These are phyloP conservation scores for Drosophila pseudoobscura DNA, from an alignment of 1,140 invertebrate species.

Conservation along the genomic window DNA sequence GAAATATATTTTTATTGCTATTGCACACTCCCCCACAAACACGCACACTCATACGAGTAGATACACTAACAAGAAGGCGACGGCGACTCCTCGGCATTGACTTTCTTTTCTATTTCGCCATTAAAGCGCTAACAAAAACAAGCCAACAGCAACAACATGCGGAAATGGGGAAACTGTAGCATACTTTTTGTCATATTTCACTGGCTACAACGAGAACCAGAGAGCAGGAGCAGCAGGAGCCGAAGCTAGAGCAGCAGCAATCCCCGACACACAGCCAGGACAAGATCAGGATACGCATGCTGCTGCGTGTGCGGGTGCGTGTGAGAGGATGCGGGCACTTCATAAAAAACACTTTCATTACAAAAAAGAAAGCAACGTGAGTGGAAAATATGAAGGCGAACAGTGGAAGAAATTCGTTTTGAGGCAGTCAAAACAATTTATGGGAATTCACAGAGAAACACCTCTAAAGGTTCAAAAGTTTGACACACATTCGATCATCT, in stretches of 20 bases:
- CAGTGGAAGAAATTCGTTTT: conserved; percentile 33
- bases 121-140: conserved; percentile 72
- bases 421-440: too few species aligned
- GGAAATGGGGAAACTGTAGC: conserved; percentile 53
- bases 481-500: too few species aligned
- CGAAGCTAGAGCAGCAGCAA: conserved; percentile 2
- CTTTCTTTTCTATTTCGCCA: conserved; percentile 56
- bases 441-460: too few species aligned
- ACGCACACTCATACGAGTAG: conserved; percentile 14
- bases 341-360: conserved; percentile 80
- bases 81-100: conserved; percentile 61
- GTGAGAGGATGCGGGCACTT: conserved; percentile 65
- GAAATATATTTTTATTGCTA: conserved; percentile 81
- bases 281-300: conserved; percentile 65
- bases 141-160: conserved; percentile 28
- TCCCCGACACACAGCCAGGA: conserved; percentile 6
- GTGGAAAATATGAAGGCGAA: conserved; percentile 10
- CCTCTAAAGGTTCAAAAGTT: too few species aligned
- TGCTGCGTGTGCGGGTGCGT: conserved; percentile 33
- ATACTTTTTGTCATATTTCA: conserved; percentile 81
- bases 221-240: conserved; percentile 16
- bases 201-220: conserved; percentile 35
- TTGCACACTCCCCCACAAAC: conserved; percentile 27
- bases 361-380: conserved; percentile 46
- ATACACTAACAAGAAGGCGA: conserved; percentile 30